A percentile compares a stretch with the other conserved stretches of the same genome.
These are phyloP conservation scores for Neoarius graeffei DNA, from an alignment of 2,113 vertebrate genomes.

Conservation along the genomic window DNA sequence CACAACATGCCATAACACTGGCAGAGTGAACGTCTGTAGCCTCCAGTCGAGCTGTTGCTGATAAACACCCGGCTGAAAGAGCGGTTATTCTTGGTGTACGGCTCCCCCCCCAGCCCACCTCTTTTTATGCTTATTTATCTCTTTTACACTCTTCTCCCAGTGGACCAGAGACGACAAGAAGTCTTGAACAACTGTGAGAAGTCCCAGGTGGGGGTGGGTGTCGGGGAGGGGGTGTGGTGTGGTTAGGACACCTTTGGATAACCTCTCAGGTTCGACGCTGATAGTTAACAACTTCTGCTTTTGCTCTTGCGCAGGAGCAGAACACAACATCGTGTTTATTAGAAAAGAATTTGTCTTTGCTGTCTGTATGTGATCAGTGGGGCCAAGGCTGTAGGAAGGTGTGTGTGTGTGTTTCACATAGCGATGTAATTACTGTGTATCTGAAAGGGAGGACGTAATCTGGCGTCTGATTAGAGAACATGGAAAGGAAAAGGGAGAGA, in stretches of 20 bases:
- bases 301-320: conserved; percentile 20
- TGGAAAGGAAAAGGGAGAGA: conserved; percentile 78
- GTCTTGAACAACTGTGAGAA: conserved; percentile 10
- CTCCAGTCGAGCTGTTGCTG: conserved; percentile 10
- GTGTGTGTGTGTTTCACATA: conserved; percentile 78
- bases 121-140: conserved; percentile 12
- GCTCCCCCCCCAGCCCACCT: neutral
- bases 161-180: neutral
- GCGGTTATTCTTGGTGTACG: conserved; percentile 2
- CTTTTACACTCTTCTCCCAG: neutral
- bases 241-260: conserved; percentile 37
- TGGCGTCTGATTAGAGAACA: conserved; percentile 93
- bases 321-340: conserved; percentile 19
- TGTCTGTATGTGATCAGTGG: neutral
- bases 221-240: neutral
- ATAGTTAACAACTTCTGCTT: conserved; percentile 47
- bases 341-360: conserved; percentile 8
- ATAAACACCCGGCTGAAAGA: conserved; percentile 15
- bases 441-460: conserved; percentile 91
- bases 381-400: conserved; percentile 13
- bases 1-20: conserved; percentile 40
- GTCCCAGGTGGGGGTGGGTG: neutral
- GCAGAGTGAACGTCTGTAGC: conserved; percentile 9
- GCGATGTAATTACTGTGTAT: conserved; percentile 89
- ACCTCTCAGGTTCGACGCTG: conserved; percentile 51